A percentile compares a stretch with the other conserved stretches of the same genome.
Evolutionary conservation across 2,113 vertebrate genomes (phyloP).

Genomic region (Siphamia tubifer): DNA sequence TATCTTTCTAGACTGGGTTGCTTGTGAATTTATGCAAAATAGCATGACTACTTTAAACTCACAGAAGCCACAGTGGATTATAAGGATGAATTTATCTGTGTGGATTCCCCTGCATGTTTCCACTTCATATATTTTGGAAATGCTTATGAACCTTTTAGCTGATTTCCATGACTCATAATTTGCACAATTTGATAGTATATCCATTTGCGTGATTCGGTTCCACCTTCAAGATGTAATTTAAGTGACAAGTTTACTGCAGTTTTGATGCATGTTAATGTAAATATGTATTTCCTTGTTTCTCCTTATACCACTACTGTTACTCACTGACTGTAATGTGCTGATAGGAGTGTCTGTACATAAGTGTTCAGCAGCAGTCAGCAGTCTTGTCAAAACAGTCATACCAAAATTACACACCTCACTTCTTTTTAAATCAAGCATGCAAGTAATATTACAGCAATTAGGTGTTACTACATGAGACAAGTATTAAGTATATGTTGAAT

Average conservation of each 20-base stretch:
- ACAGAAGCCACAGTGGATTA: constrained; percentile 44
- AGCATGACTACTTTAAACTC: constrained; percentile 31
- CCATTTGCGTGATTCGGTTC: background rate
- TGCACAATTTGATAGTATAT: background rate
- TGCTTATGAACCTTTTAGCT: background rate
- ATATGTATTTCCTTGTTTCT: too few relatives aligned
- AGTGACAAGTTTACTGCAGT: background rate
- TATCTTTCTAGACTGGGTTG: constrained; percentile 11
- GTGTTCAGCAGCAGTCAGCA: constrained; percentile 56
- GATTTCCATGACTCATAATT: background rate
- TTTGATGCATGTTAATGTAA: constrained; percentile 1
- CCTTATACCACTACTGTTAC: background rate
- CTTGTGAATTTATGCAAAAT: constrained; percentile 31
- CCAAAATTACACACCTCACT: constrained; percentile 46
- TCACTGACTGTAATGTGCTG: constrained; percentile 42
- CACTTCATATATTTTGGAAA: constrained; percentile 3
- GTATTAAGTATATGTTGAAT: background rate
- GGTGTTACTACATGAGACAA: constrained; percentile 17
- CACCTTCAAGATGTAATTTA: background rate
- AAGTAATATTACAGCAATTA: constrained; percentile 57
- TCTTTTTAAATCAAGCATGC: constrained; percentile 56
- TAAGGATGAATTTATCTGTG: constrained; percentile 13
- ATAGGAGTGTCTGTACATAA: constrained; percentile 14
- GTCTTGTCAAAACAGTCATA: constrained; percentile 50
- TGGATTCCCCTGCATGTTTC: constrained; percentile 16